Percentiles rank a stretch among this genome's conserved stretches.
Conservation (phyloP, 2,113 vertebrate genomes). For the Thermophis baileyi region DNA sequence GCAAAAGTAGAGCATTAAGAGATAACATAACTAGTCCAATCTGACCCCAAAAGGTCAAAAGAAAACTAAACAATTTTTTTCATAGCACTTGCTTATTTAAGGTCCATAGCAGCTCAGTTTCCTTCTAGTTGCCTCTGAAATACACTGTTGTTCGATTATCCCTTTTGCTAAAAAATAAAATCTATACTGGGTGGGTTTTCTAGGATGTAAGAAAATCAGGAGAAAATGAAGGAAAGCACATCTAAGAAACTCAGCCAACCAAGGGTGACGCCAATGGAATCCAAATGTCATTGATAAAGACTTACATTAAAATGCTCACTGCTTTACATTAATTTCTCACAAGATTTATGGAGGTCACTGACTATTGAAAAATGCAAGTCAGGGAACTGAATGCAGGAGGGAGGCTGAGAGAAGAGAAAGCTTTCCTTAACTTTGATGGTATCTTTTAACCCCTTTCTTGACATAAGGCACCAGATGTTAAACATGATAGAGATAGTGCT, state of each 20-base stretch:
- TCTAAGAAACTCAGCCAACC: conserved; percentile 49
- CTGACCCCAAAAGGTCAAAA: conserved; percentile 75
- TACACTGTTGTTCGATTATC: conserved; percentile 52
- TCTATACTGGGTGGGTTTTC: conserved; percentile 7
- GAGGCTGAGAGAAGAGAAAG: neutral
- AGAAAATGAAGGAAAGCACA: conserved; percentile 7
- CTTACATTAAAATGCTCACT: neutral
- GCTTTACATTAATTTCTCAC: conserved; percentile 59
- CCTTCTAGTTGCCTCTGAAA: conserved; percentile 55
- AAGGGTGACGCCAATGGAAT: conserved; percentile 48
- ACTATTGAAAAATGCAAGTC: conserved; percentile 56
- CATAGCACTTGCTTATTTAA: conserved; percentile 74
- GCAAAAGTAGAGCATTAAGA: conserved; percentile 73
- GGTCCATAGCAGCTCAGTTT: conserved; percentile 69
- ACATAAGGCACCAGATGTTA: neutral
- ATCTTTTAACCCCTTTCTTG: conserved; percentile 42
- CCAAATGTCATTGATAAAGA: neutral
- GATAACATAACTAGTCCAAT: conserved; percentile 78
- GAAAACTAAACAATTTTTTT: conserved; percentile 78
- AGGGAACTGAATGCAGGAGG: neutral
- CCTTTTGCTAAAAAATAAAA: conserved; percentile 37
- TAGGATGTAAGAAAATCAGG: conserved; percentile 17
- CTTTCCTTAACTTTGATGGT: conserved; percentile 22
- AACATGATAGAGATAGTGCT: neutral
- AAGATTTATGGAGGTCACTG: conserved; percentile 64